Evolutionary conservation across 2,888 invertebrate species (phyloP), one percentile per base, ranked within the genome.

Genomic region (Pristionchus exspectatus): DNA sequence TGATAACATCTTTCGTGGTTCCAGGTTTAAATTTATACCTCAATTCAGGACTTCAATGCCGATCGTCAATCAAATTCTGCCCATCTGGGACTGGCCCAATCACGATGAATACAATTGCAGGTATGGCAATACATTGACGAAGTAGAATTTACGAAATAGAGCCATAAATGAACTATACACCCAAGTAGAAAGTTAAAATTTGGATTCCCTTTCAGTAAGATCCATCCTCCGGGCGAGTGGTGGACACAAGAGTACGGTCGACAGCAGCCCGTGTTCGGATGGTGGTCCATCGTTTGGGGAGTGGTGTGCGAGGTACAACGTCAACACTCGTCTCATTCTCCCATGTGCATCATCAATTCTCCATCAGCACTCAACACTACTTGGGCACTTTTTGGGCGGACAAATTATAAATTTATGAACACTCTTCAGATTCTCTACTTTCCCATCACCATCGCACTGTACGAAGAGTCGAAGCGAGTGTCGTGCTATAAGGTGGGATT

Each of bases 101-200:
- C 84, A 59, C 30, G 59, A 56, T 21, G 56, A 59, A 33, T 85
- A 85, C 84, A 85, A 85, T 21, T 85, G 84, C 84, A 85, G 84
- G 84, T 59, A 38, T 38, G 38, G 38, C 38, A 38, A 38, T 38
- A 38, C 38, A 38, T 38, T 38, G 38, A 38, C 44, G 44, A 50
- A 3, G 44, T 50, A 50, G 44, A 50, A 50, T 50, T 38, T 38
- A 38, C 38, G 38, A 38, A 38, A 5, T 38, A 38, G 44, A 7
- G 44, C 44, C 12, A 7, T 9, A 50, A 1, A 50, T 9, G 12
- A 50, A 50, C 44, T 38, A 38, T 38, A 5, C 38, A 2, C 44
- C 44, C 44, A 50, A 50, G 12, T 0, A 50, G 44, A 50, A 50
- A 50, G 44, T 9, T 50, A 50, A 50, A 3, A 50, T 9, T 50